Evolutionary conservation across 2,113 vertebrate species (phyloP), one percentile per base, ranked within the genome.

Genomic region (Eurypyga helias): DNA sequence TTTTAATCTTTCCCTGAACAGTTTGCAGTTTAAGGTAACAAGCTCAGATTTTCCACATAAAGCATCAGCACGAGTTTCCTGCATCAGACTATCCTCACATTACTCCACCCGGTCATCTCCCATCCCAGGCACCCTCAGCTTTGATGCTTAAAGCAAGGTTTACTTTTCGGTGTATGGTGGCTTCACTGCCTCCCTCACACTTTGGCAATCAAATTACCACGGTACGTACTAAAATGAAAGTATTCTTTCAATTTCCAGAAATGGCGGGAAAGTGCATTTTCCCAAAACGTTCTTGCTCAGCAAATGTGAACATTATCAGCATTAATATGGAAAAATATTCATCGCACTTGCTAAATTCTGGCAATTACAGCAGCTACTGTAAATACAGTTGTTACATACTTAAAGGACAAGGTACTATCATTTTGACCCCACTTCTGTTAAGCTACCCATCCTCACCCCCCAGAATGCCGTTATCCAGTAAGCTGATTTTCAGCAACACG

Each of bases 31-130:
- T 25, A 91, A 88, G 31, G 34, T 62, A 81, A 86, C 31, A 69
- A 82, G 11, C 57, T 93, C 96, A 95, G 88, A 93, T 77, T 97
- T 97, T 97, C 96, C 96, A 93, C 75, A 89, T 51, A 51, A 67
- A 92, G 43, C 88, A 96, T 6, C 51, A 85, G 83, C 95, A 93
- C 13, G 33, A 80, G 94, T 71, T 83, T 87, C 76, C 83, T 93
- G 73, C 76, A 85, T 62, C 76, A 95, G 54, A 28, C 43, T 19
- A 41, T 41, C 67, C 81, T 69, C 80, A n/a, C 17, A 6, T 45
- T 21, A 43, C 43, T 67, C 51, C 5, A 2, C n/a, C 79, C 36
- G 77, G 62, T 52, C 13, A 3, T 26, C 62, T 83, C 78, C 54
- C 49, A 93, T 4, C 12, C 11, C 57, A 71, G 48, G 36, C 48